Conservation (phyloP, 2,113 vertebrate species). For the Halcyon senegalensis region DNA sequence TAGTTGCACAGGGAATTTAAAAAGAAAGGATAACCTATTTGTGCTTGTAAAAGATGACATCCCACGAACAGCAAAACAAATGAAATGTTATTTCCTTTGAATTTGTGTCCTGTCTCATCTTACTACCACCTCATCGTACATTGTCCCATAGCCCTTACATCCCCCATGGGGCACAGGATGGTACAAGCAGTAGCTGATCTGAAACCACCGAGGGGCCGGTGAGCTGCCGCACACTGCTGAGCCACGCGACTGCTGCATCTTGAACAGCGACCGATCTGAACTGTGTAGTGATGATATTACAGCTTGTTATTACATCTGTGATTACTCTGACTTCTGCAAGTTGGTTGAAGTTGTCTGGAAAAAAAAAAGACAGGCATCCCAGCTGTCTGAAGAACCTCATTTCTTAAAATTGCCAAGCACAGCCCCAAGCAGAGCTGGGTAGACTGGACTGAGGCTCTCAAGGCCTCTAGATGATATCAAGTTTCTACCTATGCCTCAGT, state of each 20-base stretch:
- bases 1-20: not conserved
- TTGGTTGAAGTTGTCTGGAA: not conserved
- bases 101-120: not conserved
- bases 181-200: not conserved
- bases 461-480: not conserved
- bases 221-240: fast-evolving
- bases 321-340: not conserved
- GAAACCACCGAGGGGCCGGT: fast-evolving
- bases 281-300: fast-evolving
- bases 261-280: fast-evolving
- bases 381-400: not conserved
- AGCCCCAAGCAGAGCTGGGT: not conserved
- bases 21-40: not conserved
- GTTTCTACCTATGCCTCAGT: not conserved
- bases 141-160: fast-evolving
- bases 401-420: conserved; percentile 21
- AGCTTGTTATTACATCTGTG: not conserved
- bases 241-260: fast-evolving
- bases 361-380: not conserved
- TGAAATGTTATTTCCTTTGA: not conserved
- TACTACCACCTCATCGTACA: not conserved
- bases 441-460: not conserved
- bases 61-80: not conserved
- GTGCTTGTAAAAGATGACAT: not conserved
- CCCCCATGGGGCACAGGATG: fast-evolving